Evolutionary conservation across 2,888 invertebrate genomes (phyloP).

Genomic region (Ypsolopha scabrella): DNA sequence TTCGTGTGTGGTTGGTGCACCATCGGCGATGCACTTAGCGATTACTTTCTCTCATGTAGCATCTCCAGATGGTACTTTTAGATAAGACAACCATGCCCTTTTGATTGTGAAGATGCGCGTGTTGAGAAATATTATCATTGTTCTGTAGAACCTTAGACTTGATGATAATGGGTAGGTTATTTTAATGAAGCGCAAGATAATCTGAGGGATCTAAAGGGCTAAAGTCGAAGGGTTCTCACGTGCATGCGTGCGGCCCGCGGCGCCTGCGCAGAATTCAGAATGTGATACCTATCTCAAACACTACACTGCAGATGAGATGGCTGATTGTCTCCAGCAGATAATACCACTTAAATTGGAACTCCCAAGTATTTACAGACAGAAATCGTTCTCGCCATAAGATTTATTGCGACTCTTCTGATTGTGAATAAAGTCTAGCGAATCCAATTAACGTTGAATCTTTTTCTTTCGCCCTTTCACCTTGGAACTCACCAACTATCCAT

Average conservation of each 20-base stretch:
- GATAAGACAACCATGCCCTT: slow-evolving; percentile 30
- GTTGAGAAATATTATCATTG: slow-evolving; percentile 10
- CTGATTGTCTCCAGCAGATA: background rate
- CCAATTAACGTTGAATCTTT: slow-evolving; percentile 45
- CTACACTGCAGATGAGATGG: background rate
- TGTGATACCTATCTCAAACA: no score
- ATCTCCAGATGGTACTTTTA: slow-evolving; percentile 41
- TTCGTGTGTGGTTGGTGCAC: slow-evolving; percentile 42
- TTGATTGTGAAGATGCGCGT: slow-evolving; percentile 10
- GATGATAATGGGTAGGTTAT: slow-evolving; percentile 5
- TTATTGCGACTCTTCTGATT: slow-evolving; percentile 53
- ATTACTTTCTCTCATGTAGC: slow-evolving; percentile 41
- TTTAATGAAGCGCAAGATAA: slow-evolving; percentile 2
- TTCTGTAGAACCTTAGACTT: background rate
- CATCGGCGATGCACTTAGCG: slow-evolving; percentile 41
- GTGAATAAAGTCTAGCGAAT: slow-evolving; percentile 44
- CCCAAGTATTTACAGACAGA: slow-evolving; percentile 48
- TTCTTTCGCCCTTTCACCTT: slow-evolving; percentile 13
- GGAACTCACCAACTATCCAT: background rate
- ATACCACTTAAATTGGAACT: slow-evolving; percentile 47
- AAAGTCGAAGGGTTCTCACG: slow-evolving; percentile 50
- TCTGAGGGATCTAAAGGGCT: slow-evolving; percentile 20
- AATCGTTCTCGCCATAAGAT: slow-evolving; percentile 54
- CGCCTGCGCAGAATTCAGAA: no score
- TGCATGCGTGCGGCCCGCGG: slow-evolving; percentile 24